phyloP scores from a whole-genome alignment of 35 echinoderm and acorn worm species.

The Hemicentrotus pulcherrimus region DNA sequence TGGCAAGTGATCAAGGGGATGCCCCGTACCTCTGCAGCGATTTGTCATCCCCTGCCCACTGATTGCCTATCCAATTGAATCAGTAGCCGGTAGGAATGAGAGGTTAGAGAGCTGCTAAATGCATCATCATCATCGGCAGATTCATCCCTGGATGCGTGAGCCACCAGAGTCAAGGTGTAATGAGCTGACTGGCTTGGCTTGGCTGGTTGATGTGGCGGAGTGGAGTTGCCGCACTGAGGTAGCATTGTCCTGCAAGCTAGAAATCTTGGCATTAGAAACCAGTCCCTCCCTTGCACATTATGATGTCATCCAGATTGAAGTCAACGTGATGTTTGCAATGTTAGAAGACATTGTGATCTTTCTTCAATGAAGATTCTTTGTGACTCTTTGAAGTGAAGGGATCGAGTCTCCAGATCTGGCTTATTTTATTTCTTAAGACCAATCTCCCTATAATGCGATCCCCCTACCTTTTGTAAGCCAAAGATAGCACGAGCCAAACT shows the following conservation, averaged over 20 bases:
- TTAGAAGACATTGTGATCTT: background rate
- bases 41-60: conserved; percentile 15
- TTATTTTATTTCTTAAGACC: no score
- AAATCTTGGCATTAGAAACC: background rate
- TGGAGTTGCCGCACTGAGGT: background rate
- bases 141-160: background rate
- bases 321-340: background rate
- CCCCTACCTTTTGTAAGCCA: no score
- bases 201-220: background rate
- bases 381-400: no score
- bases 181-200: background rate
- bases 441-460: no score
- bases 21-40: background rate
- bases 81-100: background rate
- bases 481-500: no score
- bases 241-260: background rate
- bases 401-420: no score
- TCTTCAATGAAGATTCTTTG: no score
- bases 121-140: background rate
- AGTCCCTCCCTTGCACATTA: background rate
- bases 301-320: background rate
- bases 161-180: background rate
- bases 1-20: background rate
- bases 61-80: background rate
- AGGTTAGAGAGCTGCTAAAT: background rate